These are phyloP conservation scores for Natator depressus DNA, from an alignment of 2,113 vertebrate species.

Conservation along the genomic window DNA sequence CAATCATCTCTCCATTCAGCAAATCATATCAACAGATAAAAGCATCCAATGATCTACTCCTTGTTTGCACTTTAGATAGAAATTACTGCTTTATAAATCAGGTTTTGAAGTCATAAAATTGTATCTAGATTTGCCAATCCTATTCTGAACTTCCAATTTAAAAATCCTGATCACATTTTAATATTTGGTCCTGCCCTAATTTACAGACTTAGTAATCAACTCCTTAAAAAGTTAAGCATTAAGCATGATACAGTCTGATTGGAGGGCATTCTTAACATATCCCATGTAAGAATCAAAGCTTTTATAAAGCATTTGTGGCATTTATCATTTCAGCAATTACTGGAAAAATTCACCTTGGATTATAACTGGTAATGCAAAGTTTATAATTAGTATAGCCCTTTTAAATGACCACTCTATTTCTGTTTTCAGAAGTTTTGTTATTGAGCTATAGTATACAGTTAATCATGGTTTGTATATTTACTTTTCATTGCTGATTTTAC, in stretches of 20 bases:
- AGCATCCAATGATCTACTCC: neutral
- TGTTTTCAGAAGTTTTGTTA: neutral
- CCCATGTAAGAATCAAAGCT: neutral
- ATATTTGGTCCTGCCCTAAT: neutral
- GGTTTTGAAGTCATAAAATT: slow-evolving; percentile 8
- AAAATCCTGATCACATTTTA: neutral
- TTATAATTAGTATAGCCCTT: neutral
- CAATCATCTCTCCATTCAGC: neutral
- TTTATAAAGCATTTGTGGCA: neutral
- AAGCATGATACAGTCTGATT: neutral
- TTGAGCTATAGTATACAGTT: neutral
- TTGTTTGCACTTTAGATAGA: neutral
- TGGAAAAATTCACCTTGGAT: neutral
- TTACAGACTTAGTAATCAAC: neutral
- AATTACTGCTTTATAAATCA: neutral
- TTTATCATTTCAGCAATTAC: slow-evolving; percentile 10
- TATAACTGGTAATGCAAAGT: neutral
- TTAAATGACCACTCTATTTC: neutral
- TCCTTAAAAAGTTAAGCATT: neutral
- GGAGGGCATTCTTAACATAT: neutral
- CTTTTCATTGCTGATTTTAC: neutral
- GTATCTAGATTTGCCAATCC: slow-evolving; percentile 21
- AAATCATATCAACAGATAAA: neutral
- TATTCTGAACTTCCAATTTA: neutral
- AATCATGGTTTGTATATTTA: neutral